Evolutionary conservation across 2,888 invertebrate genomes (phyloP).

Genomic region (Phalera bucephala): DNA sequence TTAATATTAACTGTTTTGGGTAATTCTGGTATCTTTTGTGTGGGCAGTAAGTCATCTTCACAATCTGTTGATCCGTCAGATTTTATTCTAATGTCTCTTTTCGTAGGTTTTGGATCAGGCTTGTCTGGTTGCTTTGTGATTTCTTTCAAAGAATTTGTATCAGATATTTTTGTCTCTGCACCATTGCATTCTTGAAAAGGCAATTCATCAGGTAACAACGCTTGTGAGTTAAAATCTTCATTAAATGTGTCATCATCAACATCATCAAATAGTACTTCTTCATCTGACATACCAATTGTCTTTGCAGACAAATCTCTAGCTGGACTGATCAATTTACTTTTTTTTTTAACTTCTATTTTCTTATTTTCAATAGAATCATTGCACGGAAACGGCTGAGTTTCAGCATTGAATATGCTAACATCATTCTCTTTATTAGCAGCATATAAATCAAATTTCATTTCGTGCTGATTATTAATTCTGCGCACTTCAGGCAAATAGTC

Average conservation of each 20-base stretch:
- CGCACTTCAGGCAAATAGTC: slow-evolving; percentile 47
- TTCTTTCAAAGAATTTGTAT: slow-evolving; percentile 8
- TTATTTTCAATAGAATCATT: slow-evolving; percentile 13
- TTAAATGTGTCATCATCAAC: slow-evolving; percentile 42
- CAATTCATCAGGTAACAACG: slow-evolving; percentile 46
- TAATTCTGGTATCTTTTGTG: slow-evolving; percentile 26
- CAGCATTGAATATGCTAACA: slow-evolving; percentile 41
- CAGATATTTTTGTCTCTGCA: slow-evolving; percentile 11
- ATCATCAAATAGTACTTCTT: slow-evolving; percentile 61
- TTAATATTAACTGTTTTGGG: slow-evolving; percentile 2
- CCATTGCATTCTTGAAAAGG: slow-evolving; percentile 10
- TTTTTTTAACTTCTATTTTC: slow-evolving; percentile 19
- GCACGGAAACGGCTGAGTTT: slow-evolving; percentile 36
- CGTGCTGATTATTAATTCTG: slow-evolving; percentile 49
- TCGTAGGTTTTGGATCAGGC: slow-evolving; percentile 1
- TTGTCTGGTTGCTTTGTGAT: background rate
- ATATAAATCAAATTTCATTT: slow-evolving; percentile 51
- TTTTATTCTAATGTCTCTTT: slow-evolving; percentile 18
- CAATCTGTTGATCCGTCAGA: slow-evolving; percentile 34
- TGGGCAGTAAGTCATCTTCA: slow-evolving; percentile 32
- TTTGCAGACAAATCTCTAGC: slow-evolving; percentile 5
- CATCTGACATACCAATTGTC: slow-evolving; percentile 46
- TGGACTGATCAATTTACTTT: slow-evolving; percentile 6
- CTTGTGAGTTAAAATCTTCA: slow-evolving; percentile 58
- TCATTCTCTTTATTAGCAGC: slow-evolving; percentile 50